Base-by-base conservation (phyloP, 2,797 vertebrate genomes). In the Gadopsis bispinosus region DNA sequence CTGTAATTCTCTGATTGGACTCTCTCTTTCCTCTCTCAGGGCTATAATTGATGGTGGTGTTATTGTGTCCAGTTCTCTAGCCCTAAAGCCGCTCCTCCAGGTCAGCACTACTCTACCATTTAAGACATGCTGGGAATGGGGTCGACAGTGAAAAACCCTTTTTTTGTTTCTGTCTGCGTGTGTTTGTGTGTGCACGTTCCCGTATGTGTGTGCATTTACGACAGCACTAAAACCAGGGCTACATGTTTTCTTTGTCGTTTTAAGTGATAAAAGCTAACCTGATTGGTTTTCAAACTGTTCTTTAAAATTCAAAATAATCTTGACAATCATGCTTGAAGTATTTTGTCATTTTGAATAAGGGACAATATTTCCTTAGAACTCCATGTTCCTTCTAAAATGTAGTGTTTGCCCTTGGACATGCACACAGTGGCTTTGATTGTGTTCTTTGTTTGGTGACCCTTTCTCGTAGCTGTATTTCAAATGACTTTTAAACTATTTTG, bases 1-100 rank as follows among this genome's bases (percentile, higher is more conserved):
- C 92, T 92, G 84, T 87, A 88, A 89, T 91, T 90, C 91, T 91
- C 87, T 92, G 92, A 93, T 90, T 92, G 88, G 88, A 88, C 80
- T 79, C 81, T 62, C 61, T 65, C 75, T 56, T 58, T 62, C 67
- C 73, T 73, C 86, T 92, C 88, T 80, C 80, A 75, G 77, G 77
- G 87, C 84, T 85, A 63, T 91, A 92, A 94, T 93, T 93, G 89
- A 93, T 94, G 89, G 78, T 77, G 86, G 82, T 91, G 85, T 87
- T 91, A 89, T 90, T 89, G 90, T 93, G 85, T 89, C 87, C 89
- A 87, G 80, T 80, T 79, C 70, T 90, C 69, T 87, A 74, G 72
- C 77, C 87, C 77, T 86, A 76, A 83, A 91, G 86, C 78, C 63
- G 39, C 83, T 85, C 81, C 85, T 87, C 72, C 76, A 83, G 88